Evolutionary conservation across 2,888 invertebrate genomes (phyloP).

Genomic region (Pyrocoelia pectoralis): DNA sequence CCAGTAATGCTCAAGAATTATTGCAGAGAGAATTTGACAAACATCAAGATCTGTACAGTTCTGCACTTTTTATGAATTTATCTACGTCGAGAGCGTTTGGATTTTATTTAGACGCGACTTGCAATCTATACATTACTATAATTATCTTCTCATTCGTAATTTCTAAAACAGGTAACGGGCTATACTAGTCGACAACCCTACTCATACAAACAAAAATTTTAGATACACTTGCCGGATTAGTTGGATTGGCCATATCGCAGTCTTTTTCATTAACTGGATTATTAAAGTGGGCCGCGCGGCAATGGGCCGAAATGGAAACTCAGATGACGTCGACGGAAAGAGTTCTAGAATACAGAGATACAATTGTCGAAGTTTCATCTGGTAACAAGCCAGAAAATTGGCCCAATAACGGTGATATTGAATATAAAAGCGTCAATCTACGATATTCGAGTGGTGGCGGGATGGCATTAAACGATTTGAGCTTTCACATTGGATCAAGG

Average conservation of each 20-base stretch:
- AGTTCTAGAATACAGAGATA: conserved; percentile 61
- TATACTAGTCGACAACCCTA: not conserved
- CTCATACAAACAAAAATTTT: no score
- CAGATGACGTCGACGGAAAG: conserved; percentile 92
- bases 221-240: conserved; percentile 73
- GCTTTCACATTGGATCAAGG: conserved; percentile 69
- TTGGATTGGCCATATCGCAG: conserved; percentile 83
- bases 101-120: conserved; percentile 50
- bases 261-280: conserved; percentile 79
- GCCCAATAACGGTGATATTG: conserved; percentile 74
- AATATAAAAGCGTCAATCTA: conserved; percentile 73
- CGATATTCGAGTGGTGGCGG: conserved; percentile 76
- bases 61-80: conserved; percentile 76
- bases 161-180: conserved; percentile 38
- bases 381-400: conserved; percentile 68
- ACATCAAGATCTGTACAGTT: conserved; percentile 71
- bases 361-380: conserved; percentile 55
- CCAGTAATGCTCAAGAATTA: conserved; percentile 70
- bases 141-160: conserved; percentile 26
- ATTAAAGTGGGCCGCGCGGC: conserved; percentile 73
- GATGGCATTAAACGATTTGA: conserved; percentile 75
- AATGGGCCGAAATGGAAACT: conserved; percentile 84
- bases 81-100: conserved; percentile 60
- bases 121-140: conserved; percentile 43
- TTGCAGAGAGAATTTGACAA: conserved; percentile 70